Evolutionary conservation across 2,888 invertebrate species (phyloP).

Genomic region (Rotaria socialis): DNA sequence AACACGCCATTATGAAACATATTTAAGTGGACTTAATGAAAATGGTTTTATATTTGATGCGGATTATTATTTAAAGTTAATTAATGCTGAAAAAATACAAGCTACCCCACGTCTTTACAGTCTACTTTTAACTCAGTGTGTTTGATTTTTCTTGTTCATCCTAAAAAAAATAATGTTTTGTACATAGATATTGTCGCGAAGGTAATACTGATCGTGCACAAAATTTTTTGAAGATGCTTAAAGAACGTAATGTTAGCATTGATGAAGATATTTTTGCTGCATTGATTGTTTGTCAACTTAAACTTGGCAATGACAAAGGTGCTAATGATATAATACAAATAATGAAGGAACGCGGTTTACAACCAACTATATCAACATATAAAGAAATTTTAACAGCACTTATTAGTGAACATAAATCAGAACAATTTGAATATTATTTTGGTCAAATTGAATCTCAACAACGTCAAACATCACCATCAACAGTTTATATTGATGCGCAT

Average conservation of each 20-base stretch:
- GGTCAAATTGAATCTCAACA: constrained; percentile 20
- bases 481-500: constrained; percentile 17
- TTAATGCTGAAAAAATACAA: constrained; percentile 1
- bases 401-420: constrained; percentile 29
- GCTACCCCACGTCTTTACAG: constrained; percentile 10
- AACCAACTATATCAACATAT: constrained; percentile 31
- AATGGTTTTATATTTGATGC: constrained; percentile 30
- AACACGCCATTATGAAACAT: constrained; percentile 28
- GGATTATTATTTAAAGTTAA: constrained; percentile 33
- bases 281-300: constrained; percentile 11
- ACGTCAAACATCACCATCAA: constrained; percentile 10
- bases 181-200: constrained; percentile 25
- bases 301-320: constrained; percentile 33
- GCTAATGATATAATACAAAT: constrained; percentile 28
- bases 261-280: constrained; percentile 35
- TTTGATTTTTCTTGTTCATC: neutral
- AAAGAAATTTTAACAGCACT: constrained; percentile 26
- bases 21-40: constrained; percentile 36
- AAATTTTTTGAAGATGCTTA: constrained; percentile 32
- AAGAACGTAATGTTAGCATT: neutral
- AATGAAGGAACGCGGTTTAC: constrained; percentile 30
- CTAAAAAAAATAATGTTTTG: neutral
- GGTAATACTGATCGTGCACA: constrained; percentile 34
- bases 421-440: constrained; percentile 33
- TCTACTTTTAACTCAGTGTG: constrained; percentile 19